phyloP scores from a whole-genome alignment of 37 sponge, comb jelly and placozoan species.

The Corticium candelabrum region DNA sequence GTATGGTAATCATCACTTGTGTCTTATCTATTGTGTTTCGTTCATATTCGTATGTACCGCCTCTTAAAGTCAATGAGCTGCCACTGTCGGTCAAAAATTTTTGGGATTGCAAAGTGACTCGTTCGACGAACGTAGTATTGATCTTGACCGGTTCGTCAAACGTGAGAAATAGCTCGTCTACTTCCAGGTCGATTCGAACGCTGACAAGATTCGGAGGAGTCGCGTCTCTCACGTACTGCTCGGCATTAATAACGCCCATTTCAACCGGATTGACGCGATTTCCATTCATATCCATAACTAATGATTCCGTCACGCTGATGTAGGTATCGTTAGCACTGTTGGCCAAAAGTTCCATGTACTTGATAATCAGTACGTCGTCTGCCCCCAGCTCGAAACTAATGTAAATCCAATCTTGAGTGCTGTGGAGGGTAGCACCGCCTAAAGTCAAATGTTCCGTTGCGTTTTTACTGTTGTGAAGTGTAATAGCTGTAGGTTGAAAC shows the following conservation, averaged over 20 bases:
- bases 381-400: slow-evolving; percentile 42
- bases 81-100: neutral
- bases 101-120: slow-evolving; percentile 45
- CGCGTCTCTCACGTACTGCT: slow-evolving; percentile 42
- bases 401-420: slow-evolving; percentile 56
- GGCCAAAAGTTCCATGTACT: slow-evolving; percentile 53
- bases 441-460: slow-evolving; percentile 12
- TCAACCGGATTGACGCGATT: slow-evolving; percentile 17
- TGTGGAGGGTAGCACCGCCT: neutral
- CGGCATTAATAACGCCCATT: slow-evolving; percentile 21
- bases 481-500: slow-evolving; percentile 63
- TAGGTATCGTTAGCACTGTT: slow-evolving; percentile 49
- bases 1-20: neutral
- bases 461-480: slow-evolving; percentile 29
- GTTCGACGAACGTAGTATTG: slow-evolving; percentile 31
- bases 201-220: slow-evolving; percentile 39
- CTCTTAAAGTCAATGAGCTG: neutral
- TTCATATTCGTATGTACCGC: neutral
- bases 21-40: slow-evolving; percentile 2
- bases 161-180: slow-evolving; percentile 43
- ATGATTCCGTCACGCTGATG: slow-evolving; percentile 39
- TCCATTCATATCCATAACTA: slow-evolving; percentile 57
- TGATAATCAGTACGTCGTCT: slow-evolving; percentile 45
- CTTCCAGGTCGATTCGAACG: slow-evolving; percentile 52
- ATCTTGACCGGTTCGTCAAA: slow-evolving; percentile 79